Evolutionary conservation across 2,888 invertebrate species (phyloP), one percentile per base, ranked within the genome.

Genomic region (Dynastes grantii): DNA sequence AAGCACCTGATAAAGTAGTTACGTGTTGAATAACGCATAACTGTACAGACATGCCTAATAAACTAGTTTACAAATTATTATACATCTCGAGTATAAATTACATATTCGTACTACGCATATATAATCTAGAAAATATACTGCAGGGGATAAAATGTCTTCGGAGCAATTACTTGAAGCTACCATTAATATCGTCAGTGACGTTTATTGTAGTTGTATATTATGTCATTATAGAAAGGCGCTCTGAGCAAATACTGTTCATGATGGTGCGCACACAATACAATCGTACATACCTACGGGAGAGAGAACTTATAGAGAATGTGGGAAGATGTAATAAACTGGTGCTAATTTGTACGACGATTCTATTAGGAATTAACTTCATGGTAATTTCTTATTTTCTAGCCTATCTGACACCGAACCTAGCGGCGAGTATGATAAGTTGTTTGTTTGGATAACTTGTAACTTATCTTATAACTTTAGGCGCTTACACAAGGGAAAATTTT

Each of bases 171-270:
- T 55, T 22, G 16, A 40, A 73, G 58, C 22, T 58, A 58, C 45
- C 61, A 75, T 75, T 63, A 75, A 75, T 75, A 73, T 49, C 27
- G 3, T 27, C 29, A 40, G 73, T 61, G 73, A 63, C 73, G 32
- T 75, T 75, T 75, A 75, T 75, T 49, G 49, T 75, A 45, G 61
- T 75, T 45, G 16, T 58, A 73, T 75, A 75, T 75, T 75, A 63
- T 61, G 49, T 45, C 61, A 75, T 75, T 75, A 75, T 75, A 45
- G 45, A n/a, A 61, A 61, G 73, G 73, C 73, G 61, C 73, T 29
- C 16, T 45, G 61, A 49, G 40, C 73, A 58, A 71, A 58, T 75
- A 75, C 68, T 51, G 29, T 27, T n/a, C 29, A 13, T 68, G 29
- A 51, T 22, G 6, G 16, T 8, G 22, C 3, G 9, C 55, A 27